Percentiles rank a stretch among this genome's conserved stretches.
These are phyloP conservation scores for Araneus ventricosus DNA, from an alignment of 1,140 invertebrate species.

Conservation along the genomic window DNA sequence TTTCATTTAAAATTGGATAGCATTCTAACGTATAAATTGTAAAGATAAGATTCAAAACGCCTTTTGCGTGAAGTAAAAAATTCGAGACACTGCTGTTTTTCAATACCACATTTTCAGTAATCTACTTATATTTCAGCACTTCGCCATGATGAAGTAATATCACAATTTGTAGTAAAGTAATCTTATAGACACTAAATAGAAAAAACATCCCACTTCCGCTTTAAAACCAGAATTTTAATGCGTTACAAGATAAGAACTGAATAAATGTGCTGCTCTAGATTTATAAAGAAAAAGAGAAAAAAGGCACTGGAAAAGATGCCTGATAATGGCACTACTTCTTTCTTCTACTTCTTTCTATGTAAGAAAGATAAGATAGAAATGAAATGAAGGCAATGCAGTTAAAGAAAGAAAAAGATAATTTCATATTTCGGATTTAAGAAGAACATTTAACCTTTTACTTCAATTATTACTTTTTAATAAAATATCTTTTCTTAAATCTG, in stretches of 20 bases:
- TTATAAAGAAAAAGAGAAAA: background rate
- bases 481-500: background rate
- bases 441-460: background rate
- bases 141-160: background rate
- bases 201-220: background rate
- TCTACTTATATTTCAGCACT: background rate
- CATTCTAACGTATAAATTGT: background rate
- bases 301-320: background rate
- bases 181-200: background rate
- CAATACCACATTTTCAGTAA: background rate
- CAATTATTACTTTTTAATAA: background rate
- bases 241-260: background rate
- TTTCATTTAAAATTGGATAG: background rate
- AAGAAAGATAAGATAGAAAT: background rate
- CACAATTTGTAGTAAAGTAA: background rate
- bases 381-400: background rate
- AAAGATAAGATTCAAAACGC: background rate
- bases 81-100: background rate
- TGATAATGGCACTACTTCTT: background rate
- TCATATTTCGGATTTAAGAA: background rate
- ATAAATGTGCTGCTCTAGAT: background rate
- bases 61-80: background rate
- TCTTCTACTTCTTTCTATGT: background rate
- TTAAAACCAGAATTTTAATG: background rate
- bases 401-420: background rate